Evolutionary conservation across 2,113 vertebrate genomes (phyloP), one percentile per base, ranked within the genome.

Genomic region (Callorhinus ursinus): DNA sequence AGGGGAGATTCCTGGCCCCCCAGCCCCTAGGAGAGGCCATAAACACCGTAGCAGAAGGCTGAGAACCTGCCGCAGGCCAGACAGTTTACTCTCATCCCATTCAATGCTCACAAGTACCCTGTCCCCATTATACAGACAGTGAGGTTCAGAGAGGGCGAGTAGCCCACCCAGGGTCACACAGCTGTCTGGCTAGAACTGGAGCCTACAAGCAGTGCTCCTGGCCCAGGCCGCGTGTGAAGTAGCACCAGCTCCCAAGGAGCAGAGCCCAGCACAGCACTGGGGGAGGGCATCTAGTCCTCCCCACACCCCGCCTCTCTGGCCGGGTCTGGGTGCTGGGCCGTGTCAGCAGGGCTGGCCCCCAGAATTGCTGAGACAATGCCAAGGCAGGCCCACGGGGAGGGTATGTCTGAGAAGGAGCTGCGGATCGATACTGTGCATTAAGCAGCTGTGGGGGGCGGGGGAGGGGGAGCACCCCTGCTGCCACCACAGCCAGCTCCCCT

Each of bases 291-390:
- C 86, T 51, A 36, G 49, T 53, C n/a, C 15, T 88, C 83, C 79
- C 84, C 77, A 51, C 49, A 33, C 74, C 42, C 95, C 83, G 24
- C 36, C 12, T 90, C 81, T 65, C 93, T 0, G 10, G 49, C 93
- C 46, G 91, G 67, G 89, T 85, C 97, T 86, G 95, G 96, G 97
- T 79, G 1, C 74, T 1, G 83, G 71, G 97, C 95, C 94, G 82
- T 0, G 1, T 21, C 1, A 24, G 51, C 80, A 57, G 63, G 76
- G 57, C 94, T 36, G 67, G 86, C 90, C 86, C 83, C 86, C 2
- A 55, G 57, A 88, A 33, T 67, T 22, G 82, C 42, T 0, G 39
- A 95, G 96, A 88, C 46, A 85, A 51, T 46, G 42, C 46, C 55
- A 53, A 77, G 53, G 19, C 63, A 57, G 69, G 91, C 91, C 79